Base-by-base conservation (phyloP, 2,888 invertebrate species). In the Pimpla rufipes region DNA sequence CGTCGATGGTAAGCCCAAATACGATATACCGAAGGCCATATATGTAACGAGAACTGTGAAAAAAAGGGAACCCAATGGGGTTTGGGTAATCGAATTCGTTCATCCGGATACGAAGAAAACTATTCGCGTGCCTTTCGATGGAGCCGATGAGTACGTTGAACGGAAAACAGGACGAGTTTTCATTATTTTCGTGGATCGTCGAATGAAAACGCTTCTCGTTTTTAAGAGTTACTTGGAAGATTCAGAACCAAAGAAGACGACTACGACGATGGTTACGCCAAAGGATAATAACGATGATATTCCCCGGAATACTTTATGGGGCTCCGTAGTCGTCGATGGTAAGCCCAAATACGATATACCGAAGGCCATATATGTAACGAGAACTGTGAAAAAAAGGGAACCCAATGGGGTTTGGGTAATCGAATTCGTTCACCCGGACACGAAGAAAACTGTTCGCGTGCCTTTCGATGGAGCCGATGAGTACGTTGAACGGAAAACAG, bases 351-450 rank as follows among this genome's bases (percentile, higher is more conserved):
- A 77, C 37, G 47, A 73, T 11, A 10, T 67, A 23, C 21, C 67
- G n/a, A 13, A n/a, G 0, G 77, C 78, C 0, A 62, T 55, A 2
- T 37, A 37, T 2, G 45, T 81, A 10, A 42, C 18, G 37, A 18
- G 35, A 23, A 64, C 23, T 2, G 18, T 11, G 11, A 21, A 16
- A 64, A 64, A 40, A 52, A 75, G 0, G 21, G 50, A 3, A 11
- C 2, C 1, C 10, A 13, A 52, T n/a, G 52, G 75, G 23, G 13
- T 11, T 13, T n/a, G 2, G 23, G 0, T 55, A 2, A 13, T 75
- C 8, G n/a, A 64, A 16, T 75, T 66, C n/a, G 16, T n/a, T 8
- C 75, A 75, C 55, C 75, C 75, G 1, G 29, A 64, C 11, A 66
- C 55, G 0, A 6, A 5, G 0, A n/a, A 55, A 47, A 75, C 4